Evolutionary conservation across 2,888 invertebrate species (phyloP).

Genomic region (Azorinus chamasolen): DNA sequence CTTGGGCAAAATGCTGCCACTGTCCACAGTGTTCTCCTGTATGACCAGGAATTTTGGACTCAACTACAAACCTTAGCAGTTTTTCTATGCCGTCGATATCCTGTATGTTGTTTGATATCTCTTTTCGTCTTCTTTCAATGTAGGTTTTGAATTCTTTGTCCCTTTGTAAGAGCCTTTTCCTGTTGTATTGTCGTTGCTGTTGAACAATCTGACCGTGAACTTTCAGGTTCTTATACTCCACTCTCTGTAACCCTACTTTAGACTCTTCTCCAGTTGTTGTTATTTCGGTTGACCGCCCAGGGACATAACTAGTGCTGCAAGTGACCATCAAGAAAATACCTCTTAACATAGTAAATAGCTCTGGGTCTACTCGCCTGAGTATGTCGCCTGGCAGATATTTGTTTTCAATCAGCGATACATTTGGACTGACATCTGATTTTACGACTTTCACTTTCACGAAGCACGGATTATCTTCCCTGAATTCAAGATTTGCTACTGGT

Average conservation of each 20-base stretch:
- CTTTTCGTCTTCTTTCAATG: not conserved
- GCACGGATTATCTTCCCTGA: constrained; percentile 51
- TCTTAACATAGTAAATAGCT: constrained; percentile 47
- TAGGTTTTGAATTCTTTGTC: constrained; percentile 1
- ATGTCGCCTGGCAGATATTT: constrained; percentile 33
- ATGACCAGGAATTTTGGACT: constrained; percentile 10
- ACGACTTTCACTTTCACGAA: constrained; percentile 54
- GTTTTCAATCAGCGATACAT: constrained; percentile 20
- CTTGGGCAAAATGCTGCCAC: constrained; percentile 24
- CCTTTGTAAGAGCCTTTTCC: not conserved
- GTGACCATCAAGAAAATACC: constrained; percentile 36
- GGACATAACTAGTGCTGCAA: constrained; percentile 18
- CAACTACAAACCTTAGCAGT: constrained; percentile 4
- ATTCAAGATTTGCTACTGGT: constrained; percentile 46
- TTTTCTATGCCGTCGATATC: constrained; percentile 21
- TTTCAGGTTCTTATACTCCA: constrained; percentile 32
- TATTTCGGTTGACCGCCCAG: constrained; percentile 23
- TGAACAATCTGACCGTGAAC: not conserved
- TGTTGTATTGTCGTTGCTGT: not conserved
- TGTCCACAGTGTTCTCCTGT: constrained; percentile 9
- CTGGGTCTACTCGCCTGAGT: constrained; percentile 30
- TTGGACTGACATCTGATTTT: not conserved
- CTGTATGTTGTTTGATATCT: constrained; percentile 5
- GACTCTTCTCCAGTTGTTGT: constrained; percentile 31
- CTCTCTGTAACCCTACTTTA: constrained; percentile 44